Evolutionary conservation across 2,113 vertebrate species (phyloP).

Genomic region (Gavia stellata): DNA sequence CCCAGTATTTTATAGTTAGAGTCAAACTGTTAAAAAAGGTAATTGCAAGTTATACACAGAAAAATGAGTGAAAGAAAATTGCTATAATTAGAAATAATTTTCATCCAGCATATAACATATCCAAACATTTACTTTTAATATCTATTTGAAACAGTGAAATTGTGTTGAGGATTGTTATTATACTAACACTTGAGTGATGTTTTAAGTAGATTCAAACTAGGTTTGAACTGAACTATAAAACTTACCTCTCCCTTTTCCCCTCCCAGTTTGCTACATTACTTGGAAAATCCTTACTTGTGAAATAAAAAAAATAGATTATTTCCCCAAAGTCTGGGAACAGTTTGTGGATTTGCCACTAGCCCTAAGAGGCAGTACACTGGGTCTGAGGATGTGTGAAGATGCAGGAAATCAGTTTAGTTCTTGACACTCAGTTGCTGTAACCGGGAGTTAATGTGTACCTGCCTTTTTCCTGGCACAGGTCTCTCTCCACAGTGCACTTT

Average conservation of each 20-base stretch:
- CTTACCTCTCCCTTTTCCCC: not conserved
- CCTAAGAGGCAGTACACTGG: not conserved
- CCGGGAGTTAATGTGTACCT: not conserved
- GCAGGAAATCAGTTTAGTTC: not conserved
- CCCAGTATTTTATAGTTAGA: not conserved
- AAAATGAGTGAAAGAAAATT: not conserved
- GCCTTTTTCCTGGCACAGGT: not conserved
- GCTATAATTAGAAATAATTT: not conserved
- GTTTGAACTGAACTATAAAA: not conserved
- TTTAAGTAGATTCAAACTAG: not conserved
- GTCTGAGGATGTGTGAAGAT: not conserved
- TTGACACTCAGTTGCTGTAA: not conserved
- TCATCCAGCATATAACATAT: not conserved
- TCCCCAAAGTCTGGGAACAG: not conserved
- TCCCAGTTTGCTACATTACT: not conserved
- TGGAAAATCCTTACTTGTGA: not conserved
- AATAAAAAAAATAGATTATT: not conserved
- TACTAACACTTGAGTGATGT: rapidly evolving
- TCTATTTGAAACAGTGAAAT: not conserved
- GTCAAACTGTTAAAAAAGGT: not conserved
- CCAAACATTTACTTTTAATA: not conserved
- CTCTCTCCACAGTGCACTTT: rapidly evolving
- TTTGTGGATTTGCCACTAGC: not conserved
- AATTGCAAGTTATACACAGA: not conserved
- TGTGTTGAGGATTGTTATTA: not conserved